A percentile compares a stretch with the other conserved stretches of the same genome.
Conservation (phyloP, 1,140 invertebrate genomes). For the Melipona quadrifasciata region DNA sequence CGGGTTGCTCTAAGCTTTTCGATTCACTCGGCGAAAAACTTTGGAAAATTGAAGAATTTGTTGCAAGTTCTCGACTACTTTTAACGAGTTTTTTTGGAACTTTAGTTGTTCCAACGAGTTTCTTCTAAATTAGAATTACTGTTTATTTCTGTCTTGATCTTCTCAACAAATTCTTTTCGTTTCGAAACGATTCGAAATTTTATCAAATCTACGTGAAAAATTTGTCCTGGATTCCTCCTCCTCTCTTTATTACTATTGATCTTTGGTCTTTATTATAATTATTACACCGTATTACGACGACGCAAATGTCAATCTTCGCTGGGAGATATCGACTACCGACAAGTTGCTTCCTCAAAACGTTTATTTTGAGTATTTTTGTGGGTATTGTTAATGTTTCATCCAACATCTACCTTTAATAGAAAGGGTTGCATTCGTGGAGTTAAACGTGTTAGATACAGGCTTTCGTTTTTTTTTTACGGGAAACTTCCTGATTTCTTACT, state of each 20-base stretch:
- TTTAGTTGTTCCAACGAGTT: too few relatives aligned
- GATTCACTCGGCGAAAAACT: too few relatives aligned
- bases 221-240: neutral
- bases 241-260: neutral
- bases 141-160: neutral
- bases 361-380: constrained; percentile 13
- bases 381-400: constrained; percentile 36
- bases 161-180: too few relatives aligned
- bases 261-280: neutral
- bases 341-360: neutral
- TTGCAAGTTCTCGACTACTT: neutral
- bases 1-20: neutral
- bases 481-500: neutral
- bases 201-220: neutral
- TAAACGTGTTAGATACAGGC: neutral
- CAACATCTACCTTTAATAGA: constrained; percentile 45
- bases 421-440: constrained; percentile 6
- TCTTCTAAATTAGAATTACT: neutral
- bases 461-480: neutral
- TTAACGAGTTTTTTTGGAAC: too few relatives aligned
- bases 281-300: neutral
- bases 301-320: neutral
- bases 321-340: neutral
- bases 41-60: neutral
- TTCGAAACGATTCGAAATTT: neutral